Evolutionary conservation across 1,140 invertebrate genomes (phyloP), one percentile per base, ranked within the genome.

Genomic region (Drosophila biarmipes): DNA sequence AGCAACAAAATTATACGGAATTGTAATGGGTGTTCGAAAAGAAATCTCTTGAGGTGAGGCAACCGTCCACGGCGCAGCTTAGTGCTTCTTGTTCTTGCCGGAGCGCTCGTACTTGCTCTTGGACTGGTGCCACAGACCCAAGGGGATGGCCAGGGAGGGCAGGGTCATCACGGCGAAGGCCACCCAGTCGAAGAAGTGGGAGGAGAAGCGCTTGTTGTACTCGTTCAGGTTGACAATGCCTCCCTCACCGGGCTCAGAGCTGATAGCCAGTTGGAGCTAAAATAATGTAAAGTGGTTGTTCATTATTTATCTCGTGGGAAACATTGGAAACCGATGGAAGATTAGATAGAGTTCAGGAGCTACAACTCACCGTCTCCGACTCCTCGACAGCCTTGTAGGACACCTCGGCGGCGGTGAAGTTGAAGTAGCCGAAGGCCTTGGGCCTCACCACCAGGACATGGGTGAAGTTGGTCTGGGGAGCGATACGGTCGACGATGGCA

Each of bases 131-230:
- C 98, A 99, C 48, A 99, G 93, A 24, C 96, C 94, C 92, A 98
- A 98, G 29, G 98, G 98, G 92, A 99, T 98, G n/a, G 95, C 96
- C 14, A 99, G 93, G 4, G 98, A 98, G 49, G 98, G 98, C 48
- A 99, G 93, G 38, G 98, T 97, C 97, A 99, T 99, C 7, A 99
- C 95, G 56, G 97, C 97, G 93, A 99, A 99, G 29, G 98, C 97
- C 48, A 96, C 93, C 98, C 98, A 99, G 92, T 99, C 98, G 56
- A 98, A 96, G 90, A 98, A 96, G 93, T 99, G 98, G 34, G 98
- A 98, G 55, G 98, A 99, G 93, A 99, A 99, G 92, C 98, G 97
- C 92, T 98, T 97, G 92, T 99, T 98, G 92, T 98, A 99, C 92
- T 99, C 98, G 90, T 96, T 96, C 93, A 97, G 97, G 19, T 97